Base-by-base conservation (phyloP, 2,113 vertebrate genomes). In the Amblyopsis rosae region DNA sequence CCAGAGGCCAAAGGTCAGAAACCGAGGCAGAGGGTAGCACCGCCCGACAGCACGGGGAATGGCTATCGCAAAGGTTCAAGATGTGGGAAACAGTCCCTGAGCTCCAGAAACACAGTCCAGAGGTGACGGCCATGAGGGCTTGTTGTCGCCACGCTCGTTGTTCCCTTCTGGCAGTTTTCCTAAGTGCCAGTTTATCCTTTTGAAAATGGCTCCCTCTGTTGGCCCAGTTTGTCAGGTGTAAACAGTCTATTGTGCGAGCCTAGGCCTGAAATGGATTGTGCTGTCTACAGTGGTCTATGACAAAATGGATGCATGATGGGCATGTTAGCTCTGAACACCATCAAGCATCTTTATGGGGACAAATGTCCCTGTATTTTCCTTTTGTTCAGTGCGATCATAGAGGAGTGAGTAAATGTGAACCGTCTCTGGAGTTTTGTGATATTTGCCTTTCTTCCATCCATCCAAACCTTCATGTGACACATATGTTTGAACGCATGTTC, bases 1-100 rank as follows among this genome's bases (percentile, higher is more conserved):
- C 91, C 94, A 0, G 97, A 99, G 83, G 92, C 94, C 33, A 96
- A 94, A 78, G 95, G 93, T 58, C 93, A 89, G 73, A 93, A 90
- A 79, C 91, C 93, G 35, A 93, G 90, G 76, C 86, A 85, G 69
- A 86, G 76, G 78, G 88, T 86, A 82, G 85, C 83, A 82, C 87
- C 61, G 88, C 87, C 69, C 62, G 90, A 77, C 61, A 88, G 84
- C 62, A 90, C 47, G 12, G 85, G 80, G 83, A 73, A 66, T 84
- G 91, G 93, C 79, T 90, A 87, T 76, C 90, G 86, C 53, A 90
- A 83, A 48, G 86, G 82, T 3, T 16, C 82, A 26, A 87, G 67
- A 67, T 92, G 94, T 72, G 92, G 87, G 69, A 96, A 95, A 88
- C 91, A 91, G 69, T 85, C 91, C 55, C 80, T 93, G 59, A 72